A percentile compares a stretch with the other conserved stretches of the same genome.
phyloP scores from a whole-genome alignment of 2,888 invertebrate genomes.

The Pasiphila rectangulata region DNA sequence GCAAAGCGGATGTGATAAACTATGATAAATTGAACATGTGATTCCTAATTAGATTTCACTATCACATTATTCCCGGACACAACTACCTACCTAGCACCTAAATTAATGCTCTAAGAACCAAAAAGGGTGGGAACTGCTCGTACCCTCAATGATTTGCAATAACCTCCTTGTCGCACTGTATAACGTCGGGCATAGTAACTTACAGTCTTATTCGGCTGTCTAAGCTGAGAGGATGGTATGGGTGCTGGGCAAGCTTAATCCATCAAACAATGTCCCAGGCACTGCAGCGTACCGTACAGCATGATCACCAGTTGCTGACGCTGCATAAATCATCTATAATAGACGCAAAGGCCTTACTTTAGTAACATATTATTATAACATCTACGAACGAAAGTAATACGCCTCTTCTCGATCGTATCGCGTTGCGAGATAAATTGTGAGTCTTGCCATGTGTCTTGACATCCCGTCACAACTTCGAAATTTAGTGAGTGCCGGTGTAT shows the following conservation, averaged over 20 bases:
- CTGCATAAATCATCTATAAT: no score
- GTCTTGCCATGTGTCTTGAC: slow-evolving; percentile 12
- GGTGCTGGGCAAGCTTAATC: no score
- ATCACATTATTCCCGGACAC: slow-evolving; percentile 33
- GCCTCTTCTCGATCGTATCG: slow-evolving; percentile 15
- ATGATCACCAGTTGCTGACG: no score
- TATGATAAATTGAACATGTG: slow-evolving; percentile 36
- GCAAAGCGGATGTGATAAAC: slow-evolving; percentile 31
- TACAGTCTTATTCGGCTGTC: no score
- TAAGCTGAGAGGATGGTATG: slow-evolving; percentile 16
- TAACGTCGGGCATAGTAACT: no score
- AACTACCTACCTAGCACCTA: no score
- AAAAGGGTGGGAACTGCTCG: no score
- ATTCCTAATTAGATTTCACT: slow-evolving; percentile 33
- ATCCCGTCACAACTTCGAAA: slow-evolving; percentile 10
- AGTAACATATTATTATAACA: slow-evolving; percentile 1
- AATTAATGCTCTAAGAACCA: no score
- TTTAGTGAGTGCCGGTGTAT: slow-evolving; percentile 6
- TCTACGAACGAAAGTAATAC: slow-evolving; percentile 3
- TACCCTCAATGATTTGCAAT: no score
- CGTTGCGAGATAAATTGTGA: slow-evolving; percentile 17
- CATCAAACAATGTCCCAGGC: no score
- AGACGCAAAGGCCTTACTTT: no score
- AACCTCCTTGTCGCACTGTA: not conserved
- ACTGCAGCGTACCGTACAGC: no score